Evolutionary conservation across 2,113 vertebrate species (phyloP), one percentile per base, ranked within the genome.

Genomic region (Monopterus albus): DNA sequence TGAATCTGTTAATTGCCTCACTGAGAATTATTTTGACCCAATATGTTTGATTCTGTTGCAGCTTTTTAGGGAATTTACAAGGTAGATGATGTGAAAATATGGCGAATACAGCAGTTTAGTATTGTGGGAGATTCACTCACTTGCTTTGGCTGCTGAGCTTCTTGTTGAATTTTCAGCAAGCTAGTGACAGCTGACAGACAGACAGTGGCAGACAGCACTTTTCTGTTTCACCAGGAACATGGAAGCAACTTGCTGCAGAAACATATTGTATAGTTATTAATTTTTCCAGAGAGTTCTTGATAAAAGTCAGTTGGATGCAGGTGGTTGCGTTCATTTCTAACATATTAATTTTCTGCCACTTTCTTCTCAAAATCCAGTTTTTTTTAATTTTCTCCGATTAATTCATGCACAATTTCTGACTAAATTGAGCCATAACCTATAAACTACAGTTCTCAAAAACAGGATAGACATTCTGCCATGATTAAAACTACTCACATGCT

Each of bases 391-490:
- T 47, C 14, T 47, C 46, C 18, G 28, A 62, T 17, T 56, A 15
- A 28, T 35, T 57, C 52, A 66, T n/a, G 55, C 53, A 42, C 49
- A 35, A 18, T 72, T 47, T 66, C 36, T 4, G 3, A 38, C 14
- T 55, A 42, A 79, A 43, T n/a, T 73, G 62, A 68, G 69, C 62
- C 49, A 12, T 17, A n/a, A 21, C 39, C 43, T 13, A 12, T 23
- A 3, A 25, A 17, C 28, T 28, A 26, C 36, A 42, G 0, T 28
- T 7, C 25, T 47, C 46, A 29, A 33, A 42, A 65, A 53, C 31
- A 47, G 39, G 58, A 59, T 23, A 4, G 20, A 21, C 33, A 33
- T 43, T 15, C n/a, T 10, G 7, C 9, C 39, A 31, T 35, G 10
- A 25, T 5, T 62, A 9, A 47, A 29, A 38, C 6, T 4, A 18